phyloP scores from a whole-genome alignment of 2,113 vertebrate genomes.

The Muntiacus reevesi region DNA sequence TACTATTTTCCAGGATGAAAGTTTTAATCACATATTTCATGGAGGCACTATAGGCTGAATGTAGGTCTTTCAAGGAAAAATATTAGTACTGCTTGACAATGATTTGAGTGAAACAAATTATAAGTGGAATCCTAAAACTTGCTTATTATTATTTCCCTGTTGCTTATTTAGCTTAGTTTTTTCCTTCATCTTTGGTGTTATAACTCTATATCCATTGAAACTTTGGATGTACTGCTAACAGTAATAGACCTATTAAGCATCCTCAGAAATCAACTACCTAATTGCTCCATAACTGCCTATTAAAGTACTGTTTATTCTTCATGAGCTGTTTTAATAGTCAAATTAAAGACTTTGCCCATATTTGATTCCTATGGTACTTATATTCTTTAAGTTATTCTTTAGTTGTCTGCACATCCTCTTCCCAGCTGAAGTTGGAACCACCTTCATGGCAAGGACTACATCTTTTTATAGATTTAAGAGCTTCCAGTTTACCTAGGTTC shows the following conservation, averaged over 20 bases:
- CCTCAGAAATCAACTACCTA: neutral
- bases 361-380: neutral
- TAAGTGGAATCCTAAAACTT: neutral
- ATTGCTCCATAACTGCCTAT: neutral
- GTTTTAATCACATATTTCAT: neutral
- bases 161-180: neutral
- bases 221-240: neutral
- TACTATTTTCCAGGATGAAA: neutral
- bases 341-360: neutral
- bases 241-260: neutral
- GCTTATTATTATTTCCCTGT: neutral
- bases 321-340: neutral
- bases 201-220: neutral
- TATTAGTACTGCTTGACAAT: neutral
- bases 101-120: neutral
- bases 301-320: neutral
- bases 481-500: neutral
- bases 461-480: neutral
- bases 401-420: neutral
- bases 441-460: neutral
- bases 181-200: neutral
- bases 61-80: neutral
- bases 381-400: neutral
- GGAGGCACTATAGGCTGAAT: neutral
- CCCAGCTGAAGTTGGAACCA: neutral